Conservation (phyloP, 2,888 invertebrate species). For the Phasia obesa region DNA sequence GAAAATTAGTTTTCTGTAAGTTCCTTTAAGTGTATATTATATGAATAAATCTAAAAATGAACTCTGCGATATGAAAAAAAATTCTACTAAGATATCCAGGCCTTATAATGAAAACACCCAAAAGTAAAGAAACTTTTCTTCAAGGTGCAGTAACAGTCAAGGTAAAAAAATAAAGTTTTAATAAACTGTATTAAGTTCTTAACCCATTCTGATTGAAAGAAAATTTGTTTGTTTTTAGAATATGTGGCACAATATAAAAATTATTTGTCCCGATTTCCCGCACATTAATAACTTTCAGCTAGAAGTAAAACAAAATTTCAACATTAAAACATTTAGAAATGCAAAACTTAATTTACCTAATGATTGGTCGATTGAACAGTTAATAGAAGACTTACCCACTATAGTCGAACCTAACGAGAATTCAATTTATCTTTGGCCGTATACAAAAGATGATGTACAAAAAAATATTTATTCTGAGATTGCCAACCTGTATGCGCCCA, state of each 20-base stretch:
- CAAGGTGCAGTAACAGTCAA: conserved; percentile 61
- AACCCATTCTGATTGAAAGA: too few species aligned
- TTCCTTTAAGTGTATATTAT: not conserved
- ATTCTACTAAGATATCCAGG: conserved; percentile 64
- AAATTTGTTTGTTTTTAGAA: conserved; percentile 65
- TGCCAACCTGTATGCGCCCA: conserved; percentile 73
- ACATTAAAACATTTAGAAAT: conserved; percentile 67
- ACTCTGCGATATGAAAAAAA: conserved; percentile 29
- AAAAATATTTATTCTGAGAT: conserved; percentile 76
- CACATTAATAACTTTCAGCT: conserved; percentile 71
- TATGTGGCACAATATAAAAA: conserved; percentile 72
- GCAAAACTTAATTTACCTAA: conserved; percentile 65
- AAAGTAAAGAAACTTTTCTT: not conserved
- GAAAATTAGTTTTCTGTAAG: not conserved
- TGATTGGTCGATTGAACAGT: conserved; percentile 73
- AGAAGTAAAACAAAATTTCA: conserved; percentile 71
- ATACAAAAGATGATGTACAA: not conserved
- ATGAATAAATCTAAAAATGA: conserved; percentile 20
- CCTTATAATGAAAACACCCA: not conserved
- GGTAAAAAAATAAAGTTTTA: conserved; percentile 21
- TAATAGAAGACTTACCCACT: conserved; percentile 73
- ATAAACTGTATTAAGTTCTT: too few species aligned
- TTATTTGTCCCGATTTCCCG: conserved; percentile 77
- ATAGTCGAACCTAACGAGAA: conserved; percentile 6
- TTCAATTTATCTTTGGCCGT: not conserved